Evolutionary conservation across 2,113 vertebrate species (phyloP).

Genomic region (Shinisaurus crocodilurus): DNA sequence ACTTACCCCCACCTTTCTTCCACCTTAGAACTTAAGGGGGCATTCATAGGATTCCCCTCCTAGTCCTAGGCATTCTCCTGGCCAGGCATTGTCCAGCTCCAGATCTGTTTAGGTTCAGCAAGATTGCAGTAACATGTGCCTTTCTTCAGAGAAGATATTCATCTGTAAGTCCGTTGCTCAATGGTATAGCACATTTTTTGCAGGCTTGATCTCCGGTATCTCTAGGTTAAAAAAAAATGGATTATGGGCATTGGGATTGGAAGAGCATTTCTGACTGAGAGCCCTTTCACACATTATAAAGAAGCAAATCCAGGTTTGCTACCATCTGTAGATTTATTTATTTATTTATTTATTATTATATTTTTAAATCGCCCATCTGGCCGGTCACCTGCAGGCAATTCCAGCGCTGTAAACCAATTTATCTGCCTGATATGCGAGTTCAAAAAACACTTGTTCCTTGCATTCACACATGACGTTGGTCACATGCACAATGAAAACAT

Average conservation of each 20-base stretch:
- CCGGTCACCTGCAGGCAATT: not conserved
- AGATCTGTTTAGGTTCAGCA: not conserved
- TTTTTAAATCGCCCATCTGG: no score
- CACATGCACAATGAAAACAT: not conserved
- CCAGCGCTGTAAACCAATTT: not conserved
- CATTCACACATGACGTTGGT: not conserved
- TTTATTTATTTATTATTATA: no score
- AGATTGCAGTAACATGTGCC: not conserved
- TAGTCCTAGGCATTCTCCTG: not conserved
- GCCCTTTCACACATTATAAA: not conserved
- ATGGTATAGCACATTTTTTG: not conserved
- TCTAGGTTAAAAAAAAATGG: not conserved
- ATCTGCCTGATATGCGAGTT: not conserved
- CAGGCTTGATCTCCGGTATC: not conserved
- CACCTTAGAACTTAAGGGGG: not conserved
- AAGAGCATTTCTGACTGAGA: not conserved
- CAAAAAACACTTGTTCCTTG: not conserved
- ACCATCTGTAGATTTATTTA: no score
- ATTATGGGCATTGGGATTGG: not conserved
- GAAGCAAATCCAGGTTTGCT: not conserved
- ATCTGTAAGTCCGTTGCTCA: not conserved
- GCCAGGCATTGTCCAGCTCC: not conserved
- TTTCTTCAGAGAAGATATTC: not conserved
- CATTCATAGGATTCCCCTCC: not conserved
- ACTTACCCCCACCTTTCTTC: not conserved